Evolutionary conservation across 2,113 vertebrate species (phyloP).

Genomic region (Paralichthys olivaceus): DNA sequence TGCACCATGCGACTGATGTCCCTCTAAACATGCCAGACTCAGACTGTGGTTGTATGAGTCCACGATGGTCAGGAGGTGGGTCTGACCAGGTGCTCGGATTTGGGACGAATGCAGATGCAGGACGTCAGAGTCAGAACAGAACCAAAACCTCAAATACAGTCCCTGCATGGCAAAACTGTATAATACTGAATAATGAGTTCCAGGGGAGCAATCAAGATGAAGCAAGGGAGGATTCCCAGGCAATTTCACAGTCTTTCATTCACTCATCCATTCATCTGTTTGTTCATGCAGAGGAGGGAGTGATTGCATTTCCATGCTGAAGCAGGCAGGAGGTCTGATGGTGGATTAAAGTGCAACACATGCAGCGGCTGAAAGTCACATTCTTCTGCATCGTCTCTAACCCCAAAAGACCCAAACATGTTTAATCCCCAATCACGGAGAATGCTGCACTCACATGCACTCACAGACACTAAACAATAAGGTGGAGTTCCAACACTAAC

Average conservation of each 20-base stretch:
- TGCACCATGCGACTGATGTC: conserved; percentile 34
- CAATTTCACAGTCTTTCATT: conserved; percentile 18
- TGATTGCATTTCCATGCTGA: conserved; percentile 40
- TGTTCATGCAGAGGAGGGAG: conserved; percentile 47
- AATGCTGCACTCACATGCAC: conserved; percentile 89
- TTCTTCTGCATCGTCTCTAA: conserved; percentile 17
- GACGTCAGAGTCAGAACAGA: not conserved
- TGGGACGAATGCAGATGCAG: not conserved
- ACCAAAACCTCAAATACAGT: not conserved
- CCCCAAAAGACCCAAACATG: not conserved
- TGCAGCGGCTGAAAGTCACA: conserved; percentile 40
- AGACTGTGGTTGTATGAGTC: conserved; percentile 15
- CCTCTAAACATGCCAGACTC: conserved; percentile 22
- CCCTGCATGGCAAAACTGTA: not conserved
- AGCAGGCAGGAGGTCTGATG: conserved; percentile 19
- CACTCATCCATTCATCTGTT: conserved; percentile 19
- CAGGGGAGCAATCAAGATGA: not conserved
- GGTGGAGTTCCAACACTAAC: conserved; percentile 33
- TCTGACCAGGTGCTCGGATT: conserved; percentile 7
- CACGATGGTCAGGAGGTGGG: not conserved
- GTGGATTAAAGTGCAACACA: conserved; percentile 29
- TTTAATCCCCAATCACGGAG: conserved; percentile 29
- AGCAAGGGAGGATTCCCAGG: not conserved
- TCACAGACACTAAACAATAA: conserved; percentile 73
- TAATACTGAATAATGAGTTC: not conserved